These are phyloP conservation scores for Pelochelys cantorii DNA, from an alignment of 2,797 vertebrate genomes.

Conservation along the genomic window DNA sequence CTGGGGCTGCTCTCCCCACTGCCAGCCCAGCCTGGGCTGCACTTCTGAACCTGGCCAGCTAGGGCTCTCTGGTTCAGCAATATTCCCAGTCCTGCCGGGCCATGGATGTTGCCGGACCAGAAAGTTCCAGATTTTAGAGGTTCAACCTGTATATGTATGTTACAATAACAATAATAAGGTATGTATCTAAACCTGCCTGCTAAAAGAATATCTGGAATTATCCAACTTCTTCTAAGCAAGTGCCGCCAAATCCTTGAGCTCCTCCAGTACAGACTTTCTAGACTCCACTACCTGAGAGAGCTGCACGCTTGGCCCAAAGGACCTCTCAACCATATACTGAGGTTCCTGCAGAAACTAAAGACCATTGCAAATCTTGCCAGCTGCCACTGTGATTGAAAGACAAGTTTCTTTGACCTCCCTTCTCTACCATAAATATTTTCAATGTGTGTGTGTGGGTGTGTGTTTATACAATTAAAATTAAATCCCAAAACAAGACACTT, in stretches of 20 bases:
- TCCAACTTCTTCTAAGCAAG: neutral
- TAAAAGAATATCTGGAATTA: neutral
- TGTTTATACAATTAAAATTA: neutral
- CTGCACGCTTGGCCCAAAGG: neutral
- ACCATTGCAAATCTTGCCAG: neutral
- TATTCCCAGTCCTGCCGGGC: too few species aligned
- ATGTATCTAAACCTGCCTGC: neutral
- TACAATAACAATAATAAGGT: neutral
- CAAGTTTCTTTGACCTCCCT: neutral
- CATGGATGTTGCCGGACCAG: too few species aligned
- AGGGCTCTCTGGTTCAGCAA: too few species aligned
- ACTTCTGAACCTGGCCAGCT: too few species aligned
- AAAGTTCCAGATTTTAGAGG: too few species aligned
- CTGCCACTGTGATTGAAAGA: neutral
- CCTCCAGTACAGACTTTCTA: neutral
- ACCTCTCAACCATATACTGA: neutral
- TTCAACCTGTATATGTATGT: neutral
- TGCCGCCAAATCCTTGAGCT: neutral
- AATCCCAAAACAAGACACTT: neutral
- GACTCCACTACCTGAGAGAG: neutral
- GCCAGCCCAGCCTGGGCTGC: too few species aligned
- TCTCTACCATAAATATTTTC: neutral
- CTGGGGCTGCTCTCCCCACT: too few species aligned
- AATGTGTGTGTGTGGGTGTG: neutral
- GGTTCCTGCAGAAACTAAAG: neutral